phyloP scores from a whole-genome alignment of 1,140 invertebrate genomes.

The Anthonomus grandis region DNA sequence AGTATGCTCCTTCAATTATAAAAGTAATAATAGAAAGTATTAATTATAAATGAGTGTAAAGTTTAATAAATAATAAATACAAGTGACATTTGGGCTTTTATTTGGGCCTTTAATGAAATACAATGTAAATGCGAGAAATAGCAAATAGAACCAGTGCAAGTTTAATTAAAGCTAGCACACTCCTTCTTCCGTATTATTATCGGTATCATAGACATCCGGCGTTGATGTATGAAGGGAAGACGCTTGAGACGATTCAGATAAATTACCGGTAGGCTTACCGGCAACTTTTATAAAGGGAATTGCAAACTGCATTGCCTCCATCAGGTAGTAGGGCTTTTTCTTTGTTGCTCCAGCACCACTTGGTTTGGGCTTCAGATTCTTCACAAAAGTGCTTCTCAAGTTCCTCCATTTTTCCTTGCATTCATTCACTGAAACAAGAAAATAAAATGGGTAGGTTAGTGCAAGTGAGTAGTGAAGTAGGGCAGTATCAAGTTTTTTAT shows the following conservation, averaged over 20 bases:
- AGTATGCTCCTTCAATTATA: too few relatives aligned
- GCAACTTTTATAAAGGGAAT: conserved; percentile 15
- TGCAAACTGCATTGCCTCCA: conserved; percentile 16
- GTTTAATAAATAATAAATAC: too few relatives aligned
- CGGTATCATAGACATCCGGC: conserved; percentile 1
- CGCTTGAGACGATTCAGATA: neutral
- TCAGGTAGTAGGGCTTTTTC: conserved; percentile 12
- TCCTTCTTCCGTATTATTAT: too few relatives aligned
- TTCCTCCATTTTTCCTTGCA: conserved; percentile 27
- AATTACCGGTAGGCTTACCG: conserved; percentile 2
- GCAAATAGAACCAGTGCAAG: too few relatives aligned
- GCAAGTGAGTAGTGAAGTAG: too few relatives aligned
- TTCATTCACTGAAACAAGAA: conserved; percentile 13
- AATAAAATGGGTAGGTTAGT: neutral
- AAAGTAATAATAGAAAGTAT: too few relatives aligned
- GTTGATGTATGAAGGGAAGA: too few relatives aligned
- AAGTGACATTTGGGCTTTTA: too few relatives aligned
- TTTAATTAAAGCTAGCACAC: too few relatives aligned
- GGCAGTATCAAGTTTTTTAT: neutral
- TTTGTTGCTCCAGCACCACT: conserved; percentile 9
- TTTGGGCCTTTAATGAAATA: too few relatives aligned
- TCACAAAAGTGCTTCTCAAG: conserved; percentile 8
- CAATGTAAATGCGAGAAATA: too few relatives aligned
- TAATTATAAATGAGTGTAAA: too few relatives aligned
- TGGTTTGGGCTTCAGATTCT: conserved; percentile 15